Evolutionary conservation across 2,888 invertebrate genomes (phyloP).

Genomic region (Spicauda simplicius): DNA sequence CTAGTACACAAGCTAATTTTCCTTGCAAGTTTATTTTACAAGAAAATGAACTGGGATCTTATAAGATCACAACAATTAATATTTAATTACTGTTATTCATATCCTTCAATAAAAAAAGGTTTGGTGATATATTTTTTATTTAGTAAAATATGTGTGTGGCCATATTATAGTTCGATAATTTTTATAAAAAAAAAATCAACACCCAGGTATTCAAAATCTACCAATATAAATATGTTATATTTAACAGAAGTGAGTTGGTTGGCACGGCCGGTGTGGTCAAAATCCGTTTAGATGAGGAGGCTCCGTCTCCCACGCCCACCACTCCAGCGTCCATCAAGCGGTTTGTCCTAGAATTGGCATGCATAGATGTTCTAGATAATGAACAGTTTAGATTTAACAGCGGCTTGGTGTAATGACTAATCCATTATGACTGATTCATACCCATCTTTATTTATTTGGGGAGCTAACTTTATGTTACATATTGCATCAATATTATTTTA

Average conservation of each 20-base stretch:
- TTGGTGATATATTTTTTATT: neutral
- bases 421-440: constrained; percentile 12
- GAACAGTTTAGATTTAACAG: constrained; percentile 22
- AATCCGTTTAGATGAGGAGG: constrained; percentile 82
- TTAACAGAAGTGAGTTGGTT: constrained; percentile 86
- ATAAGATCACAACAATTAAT: neutral
- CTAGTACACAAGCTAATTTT: neutral
- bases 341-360: constrained; percentile 77
- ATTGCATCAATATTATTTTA: neutral
- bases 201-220: neutral
- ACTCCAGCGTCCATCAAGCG: constrained; percentile 83
- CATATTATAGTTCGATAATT: too few relatives aligned
- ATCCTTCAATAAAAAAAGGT: neutral
- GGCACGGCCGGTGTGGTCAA: constrained; percentile 86
- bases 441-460: constrained; percentile 12
- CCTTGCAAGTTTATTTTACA: neutral
- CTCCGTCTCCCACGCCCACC: constrained; percentile 78
- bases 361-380: constrained; percentile 49
- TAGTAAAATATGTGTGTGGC: neutral
- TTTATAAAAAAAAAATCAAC: neutral
- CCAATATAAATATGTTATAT: constrained; percentile 49
- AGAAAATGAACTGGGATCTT: neutral
- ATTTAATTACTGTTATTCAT: neutral
- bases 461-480: constrained; percentile 17
- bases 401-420: constrained; percentile 31